Evolutionary conservation across 2,113 vertebrate genomes (phyloP).

Genomic region (Struthio camelus): DNA sequence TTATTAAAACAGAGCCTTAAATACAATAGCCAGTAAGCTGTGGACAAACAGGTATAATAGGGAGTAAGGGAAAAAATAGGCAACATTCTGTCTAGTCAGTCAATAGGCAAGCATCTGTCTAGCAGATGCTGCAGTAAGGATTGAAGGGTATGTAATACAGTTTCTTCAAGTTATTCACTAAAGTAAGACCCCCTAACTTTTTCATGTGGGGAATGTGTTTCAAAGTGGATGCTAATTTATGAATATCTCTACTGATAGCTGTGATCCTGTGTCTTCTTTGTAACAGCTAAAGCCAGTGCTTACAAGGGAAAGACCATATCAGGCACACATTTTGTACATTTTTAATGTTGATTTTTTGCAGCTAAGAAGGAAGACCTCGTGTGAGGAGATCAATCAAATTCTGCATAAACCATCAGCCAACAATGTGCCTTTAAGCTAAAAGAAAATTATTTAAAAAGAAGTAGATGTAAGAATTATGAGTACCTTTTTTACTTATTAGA

Average conservation of each 20-base stretch:
- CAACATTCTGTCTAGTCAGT: background rate
- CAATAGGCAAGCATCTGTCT: no score
- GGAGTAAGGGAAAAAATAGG: background rate
- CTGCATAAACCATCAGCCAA: background rate
- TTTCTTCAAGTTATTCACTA: background rate
- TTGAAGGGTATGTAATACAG: background rate
- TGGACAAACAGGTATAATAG: background rate
- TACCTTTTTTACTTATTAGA: background rate
- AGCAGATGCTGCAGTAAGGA: background rate
- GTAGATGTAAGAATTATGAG: background rate
- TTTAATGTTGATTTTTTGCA: background rate
- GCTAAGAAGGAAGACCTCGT: background rate
- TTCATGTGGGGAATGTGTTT: background rate
- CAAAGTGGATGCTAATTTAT: background rate
- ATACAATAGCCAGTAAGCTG: background rate
- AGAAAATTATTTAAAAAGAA: background rate
- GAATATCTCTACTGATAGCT: background rate
- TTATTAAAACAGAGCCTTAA: background rate
- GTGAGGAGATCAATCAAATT: background rate
- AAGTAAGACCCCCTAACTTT: background rate
- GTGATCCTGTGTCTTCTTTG: background rate
- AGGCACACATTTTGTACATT: background rate
- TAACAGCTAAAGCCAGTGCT: background rate
- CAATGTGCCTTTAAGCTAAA: background rate
- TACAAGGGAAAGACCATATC: background rate